Conservation (phyloP, 2,888 invertebrate genomes). For the Heteromurus nitidus region DNA sequence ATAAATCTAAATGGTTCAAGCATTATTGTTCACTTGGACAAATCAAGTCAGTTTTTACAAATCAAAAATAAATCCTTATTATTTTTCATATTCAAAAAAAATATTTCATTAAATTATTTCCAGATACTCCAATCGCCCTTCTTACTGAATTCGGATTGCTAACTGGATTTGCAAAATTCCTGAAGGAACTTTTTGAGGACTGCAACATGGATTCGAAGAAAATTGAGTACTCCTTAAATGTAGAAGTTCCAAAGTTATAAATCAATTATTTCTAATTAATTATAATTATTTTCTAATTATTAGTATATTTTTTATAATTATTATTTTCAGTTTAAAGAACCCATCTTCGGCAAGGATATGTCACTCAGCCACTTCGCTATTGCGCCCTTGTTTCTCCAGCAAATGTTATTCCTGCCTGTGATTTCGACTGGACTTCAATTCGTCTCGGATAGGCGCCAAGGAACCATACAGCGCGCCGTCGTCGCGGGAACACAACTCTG, state of each 20-base stretch:
- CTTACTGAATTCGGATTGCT: background rate
- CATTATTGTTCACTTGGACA: background rate
- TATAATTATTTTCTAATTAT: too few relatives aligned
- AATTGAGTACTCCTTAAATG: background rate
- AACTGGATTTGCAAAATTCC: background rate
- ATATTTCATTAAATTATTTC: background rate
- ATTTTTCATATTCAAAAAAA: background rate
- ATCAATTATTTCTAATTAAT: too few relatives aligned
- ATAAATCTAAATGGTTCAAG: too few relatives aligned
- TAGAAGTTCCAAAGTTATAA: too few relatives aligned
- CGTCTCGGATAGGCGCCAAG: background rate
- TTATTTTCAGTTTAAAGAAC: background rate
- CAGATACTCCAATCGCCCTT: background rate
- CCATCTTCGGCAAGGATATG: background rate
- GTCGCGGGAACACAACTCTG: background rate
- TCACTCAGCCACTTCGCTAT: background rate
- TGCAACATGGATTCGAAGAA: background rate
- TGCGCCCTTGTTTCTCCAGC: background rate
- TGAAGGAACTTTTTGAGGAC: background rate
- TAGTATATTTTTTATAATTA: too few relatives aligned
- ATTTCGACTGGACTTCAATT: background rate
- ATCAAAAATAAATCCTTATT: background rate
- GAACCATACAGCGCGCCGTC: background rate
- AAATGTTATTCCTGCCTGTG: background rate
- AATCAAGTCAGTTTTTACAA: background rate